Evolutionary conservation across 2,888 invertebrate genomes (phyloP), one percentile per base, ranked within the genome.

Genomic region (Corbicula japonica): DNA sequence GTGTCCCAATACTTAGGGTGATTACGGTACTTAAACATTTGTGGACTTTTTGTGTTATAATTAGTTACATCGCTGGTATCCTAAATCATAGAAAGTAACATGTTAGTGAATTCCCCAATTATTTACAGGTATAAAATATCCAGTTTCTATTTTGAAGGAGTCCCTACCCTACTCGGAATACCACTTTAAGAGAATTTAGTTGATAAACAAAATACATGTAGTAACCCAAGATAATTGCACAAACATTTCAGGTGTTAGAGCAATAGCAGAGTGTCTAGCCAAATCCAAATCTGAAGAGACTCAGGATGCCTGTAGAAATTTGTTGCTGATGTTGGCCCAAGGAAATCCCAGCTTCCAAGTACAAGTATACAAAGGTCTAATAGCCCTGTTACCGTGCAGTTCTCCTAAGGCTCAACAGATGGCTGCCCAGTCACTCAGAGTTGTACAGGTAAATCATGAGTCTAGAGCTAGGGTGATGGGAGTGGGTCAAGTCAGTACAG

Each of bases 381-480:
- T 93, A 73, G 93, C 93, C n/a, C 87, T 93, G 5, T 86, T 93
- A 48, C 93, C 93, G 18, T 93, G 93, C 83, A 93, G 89, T 73
- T 93, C 93, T 66, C 93, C 93, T 5, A 93, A 93, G 83, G 93
- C 93, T 4, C 93, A 93, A 74, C 93, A 93, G 87, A 92, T 93
- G 91, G 92, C 93, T 76, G 92, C 92, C 60, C 92, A 92, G 78
- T 91, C 92, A 21, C 87, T 93, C 4, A 81, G 92, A 58, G 84
- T 90, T 46, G 92, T 93, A 34, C 93, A 93, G 88, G 91, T 90
- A 76, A 48, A 69, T 28, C 32, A 28, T 35, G 18, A 5, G 28
- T 3, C 26, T n/a, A n/a, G n/a, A n/a, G n/a, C n/a, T n/a, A n/a
- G n/a, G n/a, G n/a, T n/a, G n/a, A n/a, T n/a, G n/a, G n/a, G n/a